Conservation (phyloP, 2,888 invertebrate genomes). For the Saturnia japonica region DNA sequence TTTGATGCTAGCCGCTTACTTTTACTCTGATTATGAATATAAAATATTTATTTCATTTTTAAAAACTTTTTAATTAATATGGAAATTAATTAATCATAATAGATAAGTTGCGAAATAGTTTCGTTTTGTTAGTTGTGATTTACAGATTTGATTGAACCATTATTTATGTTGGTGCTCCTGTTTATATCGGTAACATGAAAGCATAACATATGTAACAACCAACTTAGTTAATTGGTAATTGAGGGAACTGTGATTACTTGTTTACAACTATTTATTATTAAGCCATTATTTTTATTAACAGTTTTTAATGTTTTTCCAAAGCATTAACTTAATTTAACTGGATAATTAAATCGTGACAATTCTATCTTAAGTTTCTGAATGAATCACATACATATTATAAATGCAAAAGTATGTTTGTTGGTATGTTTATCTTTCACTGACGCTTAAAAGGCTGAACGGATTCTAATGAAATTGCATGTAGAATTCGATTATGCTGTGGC, state of each 20-base stretch:
- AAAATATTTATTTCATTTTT: slow-evolving; percentile 30
- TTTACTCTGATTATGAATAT: slow-evolving; percentile 25
- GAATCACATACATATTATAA: no score
- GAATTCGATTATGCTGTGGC: no score
- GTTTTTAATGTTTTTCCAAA: no score
- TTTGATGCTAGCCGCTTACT: slow-evolving; percentile 8
- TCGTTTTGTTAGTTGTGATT: slow-evolving; percentile 12
- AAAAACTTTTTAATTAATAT: slow-evolving; percentile 45
- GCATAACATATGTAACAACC: neutral
- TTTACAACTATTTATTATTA: neutral
- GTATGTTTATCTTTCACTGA: no score
- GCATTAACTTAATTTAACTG: no score
- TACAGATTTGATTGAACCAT: slow-evolving; percentile 20
- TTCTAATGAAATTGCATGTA: no score
- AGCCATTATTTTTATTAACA: no score
- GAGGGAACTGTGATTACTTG: neutral
- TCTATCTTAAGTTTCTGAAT: no score
- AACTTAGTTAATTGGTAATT: neutral
- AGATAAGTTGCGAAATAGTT: slow-evolving; percentile 22
- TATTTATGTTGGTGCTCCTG: slow-evolving; percentile 10
- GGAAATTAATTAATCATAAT: slow-evolving; percentile 38
- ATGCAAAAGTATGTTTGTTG: no score
- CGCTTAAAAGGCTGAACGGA: no score
- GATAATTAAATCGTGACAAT: no score
- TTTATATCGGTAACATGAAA: slow-evolving; percentile 2